Percentiles rank a stretch among this genome's conserved stretches.
Evolutionary conservation across 2,888 invertebrate species (phyloP).

Genomic region (Amitus sp.): DNA sequence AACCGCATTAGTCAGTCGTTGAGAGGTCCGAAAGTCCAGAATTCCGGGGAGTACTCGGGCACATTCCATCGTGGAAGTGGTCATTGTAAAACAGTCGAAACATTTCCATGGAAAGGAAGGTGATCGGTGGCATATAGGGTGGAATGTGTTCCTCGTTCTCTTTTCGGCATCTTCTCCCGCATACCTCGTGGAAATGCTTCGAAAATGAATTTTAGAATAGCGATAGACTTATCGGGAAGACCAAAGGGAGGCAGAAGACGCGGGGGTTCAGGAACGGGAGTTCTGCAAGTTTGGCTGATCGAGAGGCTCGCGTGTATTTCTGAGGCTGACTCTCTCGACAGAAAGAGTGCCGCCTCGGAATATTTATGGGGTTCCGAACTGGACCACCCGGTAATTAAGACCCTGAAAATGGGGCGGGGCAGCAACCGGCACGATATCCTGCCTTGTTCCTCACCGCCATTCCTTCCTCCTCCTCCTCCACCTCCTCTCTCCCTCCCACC

Average conservation of each 20-base stretch:
- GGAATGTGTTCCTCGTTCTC: too few relatives aligned
- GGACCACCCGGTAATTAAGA: conserved; percentile 62
- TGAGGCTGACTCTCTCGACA: conserved; percentile 40
- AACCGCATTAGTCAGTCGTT: too few relatives aligned
- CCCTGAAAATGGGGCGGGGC: conserved; percentile 58
- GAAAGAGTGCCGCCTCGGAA: conserved; percentile 56
- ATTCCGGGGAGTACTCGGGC: conserved; percentile 8
- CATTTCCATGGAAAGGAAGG: conserved; percentile 14
- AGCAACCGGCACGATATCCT: conserved; percentile 51
- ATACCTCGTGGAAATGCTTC: conserved; percentile 34
- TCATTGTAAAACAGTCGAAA: conserved; percentile 25
- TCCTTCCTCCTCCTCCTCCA: conserved; percentile 31
- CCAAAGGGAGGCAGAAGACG: conserved; percentile 4
- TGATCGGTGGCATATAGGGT: too few relatives aligned
- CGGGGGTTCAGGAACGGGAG: conserved; percentile 31
- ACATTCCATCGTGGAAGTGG: conserved; percentile 19
- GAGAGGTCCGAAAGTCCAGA: conserved; percentile 7
- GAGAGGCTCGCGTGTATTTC: conserved; percentile 38
- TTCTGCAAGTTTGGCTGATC: conserved; percentile 29
- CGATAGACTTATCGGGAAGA: conserved; percentile 41
- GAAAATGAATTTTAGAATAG: conserved; percentile 45
- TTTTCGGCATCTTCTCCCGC: not conserved
- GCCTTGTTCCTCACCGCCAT: conserved; percentile 44
- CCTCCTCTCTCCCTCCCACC: conserved; percentile 18
- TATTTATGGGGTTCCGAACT: conserved; percentile 60